Percentiles rank a stretch among this genome's conserved stretches.
Evolutionary conservation across 2,888 invertebrate genomes (phyloP).

Genomic region (Andrena praecox): DNA sequence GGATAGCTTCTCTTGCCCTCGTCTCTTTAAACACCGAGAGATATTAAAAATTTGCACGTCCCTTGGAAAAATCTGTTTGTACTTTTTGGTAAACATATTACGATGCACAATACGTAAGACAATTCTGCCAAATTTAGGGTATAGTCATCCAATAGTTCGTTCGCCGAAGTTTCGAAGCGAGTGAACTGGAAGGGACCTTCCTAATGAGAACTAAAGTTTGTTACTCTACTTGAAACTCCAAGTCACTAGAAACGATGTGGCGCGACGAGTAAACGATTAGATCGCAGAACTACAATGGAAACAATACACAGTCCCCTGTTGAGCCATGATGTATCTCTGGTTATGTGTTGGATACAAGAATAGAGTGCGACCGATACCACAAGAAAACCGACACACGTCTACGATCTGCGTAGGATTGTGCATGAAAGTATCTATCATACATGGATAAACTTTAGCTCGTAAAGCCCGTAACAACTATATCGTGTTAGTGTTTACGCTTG

Average conservation of each 20-base stretch:
- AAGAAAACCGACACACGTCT: slow-evolving; percentile 61
- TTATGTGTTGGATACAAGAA: slow-evolving; percentile 62
- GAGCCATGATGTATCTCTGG: slow-evolving; percentile 66
- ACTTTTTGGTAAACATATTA: slow-evolving; percentile 79
- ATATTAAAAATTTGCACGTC: slow-evolving; percentile 45
- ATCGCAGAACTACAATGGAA: slow-evolving; percentile 62
- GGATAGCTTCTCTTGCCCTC: slow-evolving; percentile 3
- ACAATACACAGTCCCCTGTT: slow-evolving; percentile 66
- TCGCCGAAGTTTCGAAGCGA: slow-evolving; percentile 66
- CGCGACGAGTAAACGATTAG: slow-evolving; percentile 56
- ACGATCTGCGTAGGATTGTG: slow-evolving; percentile 68
- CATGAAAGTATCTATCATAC: slow-evolving; percentile 65
- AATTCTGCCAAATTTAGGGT: slow-evolving; percentile 64
- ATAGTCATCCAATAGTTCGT: slow-evolving; percentile 64
- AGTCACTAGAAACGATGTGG: slow-evolving; percentile 61
- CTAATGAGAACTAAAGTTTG: slow-evolving; percentile 65
- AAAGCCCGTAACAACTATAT: slow-evolving; percentile 60
- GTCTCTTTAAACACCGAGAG: slow-evolving; percentile 15
- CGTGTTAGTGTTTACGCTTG: slow-evolving; percentile 57
- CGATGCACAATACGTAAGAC: slow-evolving; percentile 70
- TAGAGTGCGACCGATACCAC: slow-evolving; percentile 65
- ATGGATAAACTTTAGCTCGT: slow-evolving; percentile 60
- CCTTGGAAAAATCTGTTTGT: slow-evolving; percentile 12
- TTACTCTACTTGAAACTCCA: slow-evolving; percentile 57
- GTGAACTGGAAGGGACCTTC: slow-evolving; percentile 61